These are phyloP conservation scores for Myotis brandtii DNA, from an alignment of 2,113 vertebrate genomes.

Conservation along the genomic window DNA sequence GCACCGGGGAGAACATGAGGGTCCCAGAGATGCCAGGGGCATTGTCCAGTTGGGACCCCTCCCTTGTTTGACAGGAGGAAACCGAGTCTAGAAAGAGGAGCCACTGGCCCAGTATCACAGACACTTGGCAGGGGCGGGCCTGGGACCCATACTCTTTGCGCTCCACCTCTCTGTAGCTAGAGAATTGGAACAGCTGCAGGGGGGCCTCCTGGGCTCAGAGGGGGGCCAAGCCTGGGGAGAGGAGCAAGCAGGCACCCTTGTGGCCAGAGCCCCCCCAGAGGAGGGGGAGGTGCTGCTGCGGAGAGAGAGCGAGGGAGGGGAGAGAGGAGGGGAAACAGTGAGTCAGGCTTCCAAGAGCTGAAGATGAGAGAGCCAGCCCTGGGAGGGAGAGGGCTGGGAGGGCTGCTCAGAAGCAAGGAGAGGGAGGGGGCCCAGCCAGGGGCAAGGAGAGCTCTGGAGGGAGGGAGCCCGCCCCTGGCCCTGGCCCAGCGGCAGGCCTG, in stretches of 20 bases:
- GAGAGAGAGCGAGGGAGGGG: constrained; percentile 66
- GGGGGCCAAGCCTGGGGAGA: constrained; percentile 49
- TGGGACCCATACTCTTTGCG: background rate
- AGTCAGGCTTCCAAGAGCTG: constrained; percentile 84
- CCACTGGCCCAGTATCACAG: background rate
- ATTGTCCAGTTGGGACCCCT: background rate
- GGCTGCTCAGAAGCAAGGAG: constrained; percentile 54
- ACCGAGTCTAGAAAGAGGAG: constrained; percentile 9
- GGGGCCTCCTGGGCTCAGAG: constrained; percentile 58
- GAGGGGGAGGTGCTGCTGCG: constrained; percentile 63
- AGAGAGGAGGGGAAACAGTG: constrained; percentile 81
- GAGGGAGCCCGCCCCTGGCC: constrained; percentile 72
- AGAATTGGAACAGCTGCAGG: constrained; percentile 68
- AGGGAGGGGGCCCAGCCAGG: constrained; percentile 70
- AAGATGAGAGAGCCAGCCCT: constrained; percentile 80
- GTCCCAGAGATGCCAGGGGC: background rate
- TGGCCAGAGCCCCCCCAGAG: constrained; percentile 71
- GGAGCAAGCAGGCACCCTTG: constrained; percentile 72
- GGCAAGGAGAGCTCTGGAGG: constrained; percentile 65
- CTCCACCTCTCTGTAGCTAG: constrained; percentile 8
- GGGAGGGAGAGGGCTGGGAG: constrained; percentile 77
- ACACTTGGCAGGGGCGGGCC: background rate
- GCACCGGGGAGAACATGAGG: background rate
- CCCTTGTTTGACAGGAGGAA: background rate
- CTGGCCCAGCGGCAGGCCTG: constrained; percentile 6